These are phyloP conservation scores for Halictus ligatus DNA, from an alignment of 2,888 invertebrate genomes.

Conservation along the genomic window DNA sequence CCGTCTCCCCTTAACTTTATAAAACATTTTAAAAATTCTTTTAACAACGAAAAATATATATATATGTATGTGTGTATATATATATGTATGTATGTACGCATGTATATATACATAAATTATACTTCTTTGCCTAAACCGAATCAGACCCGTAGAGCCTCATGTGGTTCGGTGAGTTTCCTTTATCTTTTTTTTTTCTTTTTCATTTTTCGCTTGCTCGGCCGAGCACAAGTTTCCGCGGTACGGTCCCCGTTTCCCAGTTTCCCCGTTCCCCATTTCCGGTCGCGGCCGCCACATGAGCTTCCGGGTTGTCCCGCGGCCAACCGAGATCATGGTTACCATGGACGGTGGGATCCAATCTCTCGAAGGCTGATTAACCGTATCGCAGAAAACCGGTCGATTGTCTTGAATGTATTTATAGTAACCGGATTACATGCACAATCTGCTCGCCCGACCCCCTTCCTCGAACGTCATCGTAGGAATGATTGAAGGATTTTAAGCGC, in stretches of 20 bases:
- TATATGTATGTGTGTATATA: slow-evolving; percentile 19
- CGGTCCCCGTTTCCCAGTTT: neutral
- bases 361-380: slow-evolving; percentile 34
- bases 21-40: slow-evolving; percentile 44
- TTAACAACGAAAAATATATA: slow-evolving; percentile 52
- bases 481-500: neutral
- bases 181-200: no score
- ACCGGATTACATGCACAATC: slow-evolving; percentile 19
- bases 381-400: slow-evolving; percentile 53
- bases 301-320: slow-evolving; percentile 10
- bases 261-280: slow-evolving; percentile 1
- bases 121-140: slow-evolving; percentile 21
- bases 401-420: slow-evolving; percentile 26
- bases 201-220: neutral
- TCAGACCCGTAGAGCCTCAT: slow-evolving; percentile 26
- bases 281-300: slow-evolving; percentile 29
- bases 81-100: slow-evolving; percentile 1
- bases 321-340: slow-evolving; percentile 15
- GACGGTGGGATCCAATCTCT: slow-evolving; percentile 27
- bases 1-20: slow-evolving; percentile 25
- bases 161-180: slow-evolving; percentile 18
- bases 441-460: neutral
- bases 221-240: slow-evolving; percentile 3
- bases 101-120: slow-evolving; percentile 17
- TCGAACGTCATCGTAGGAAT: slow-evolving; percentile 11